A percentile compares a stretch with the other conserved stretches of the same genome.
Evolutionary conservation across 1,140 invertebrate species (phyloP).

Genomic region (Drosophila santomea): DNA sequence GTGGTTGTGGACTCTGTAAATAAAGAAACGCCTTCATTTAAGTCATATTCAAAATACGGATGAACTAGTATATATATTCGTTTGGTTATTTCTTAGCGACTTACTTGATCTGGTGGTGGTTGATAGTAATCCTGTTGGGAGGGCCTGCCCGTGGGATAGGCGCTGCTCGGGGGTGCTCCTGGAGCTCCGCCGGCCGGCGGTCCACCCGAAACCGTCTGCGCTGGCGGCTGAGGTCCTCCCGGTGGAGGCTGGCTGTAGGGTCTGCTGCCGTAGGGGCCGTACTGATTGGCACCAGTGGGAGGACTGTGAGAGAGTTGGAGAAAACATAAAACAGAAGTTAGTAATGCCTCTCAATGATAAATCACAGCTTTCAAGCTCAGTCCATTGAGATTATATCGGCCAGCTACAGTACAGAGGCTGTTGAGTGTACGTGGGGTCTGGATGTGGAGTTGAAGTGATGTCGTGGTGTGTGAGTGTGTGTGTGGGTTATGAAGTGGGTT

Average conservation of each 20-base stretch:
- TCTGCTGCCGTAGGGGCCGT: conserved; percentile 78
- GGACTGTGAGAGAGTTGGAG: conserved; percentile 40
- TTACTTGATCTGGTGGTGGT: conserved; percentile 86
- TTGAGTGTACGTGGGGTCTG: conserved; percentile 23
- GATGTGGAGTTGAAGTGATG: conserved; percentile 5
- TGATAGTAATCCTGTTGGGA: conserved; percentile 89
- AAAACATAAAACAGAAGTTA: conserved; percentile 10
- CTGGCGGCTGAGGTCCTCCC: conserved; percentile 70
- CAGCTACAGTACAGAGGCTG: conserved; percentile 42
- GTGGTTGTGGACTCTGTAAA: conserved; percentile 86
- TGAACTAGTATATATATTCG: too few relatives aligned
- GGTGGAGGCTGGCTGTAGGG: conserved; percentile 79
- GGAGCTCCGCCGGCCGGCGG: conserved; percentile 70
- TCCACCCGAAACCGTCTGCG: conserved; percentile 66
- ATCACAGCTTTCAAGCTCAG: conserved; percentile 9
- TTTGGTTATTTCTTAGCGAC: not conserved
- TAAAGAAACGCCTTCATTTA: not conserved
- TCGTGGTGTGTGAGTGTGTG: conserved; percentile 1
- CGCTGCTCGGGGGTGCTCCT: conserved; percentile 84
- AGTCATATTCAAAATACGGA: too few relatives aligned
- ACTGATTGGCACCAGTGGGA: conserved; percentile 78
- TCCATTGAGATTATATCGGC: conserved; percentile 31
- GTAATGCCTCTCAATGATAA: not conserved
- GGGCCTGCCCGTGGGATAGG: conserved; percentile 86
- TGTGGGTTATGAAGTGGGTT: conserved; percentile 15